Conservation (phyloP, 2,797 vertebrate species). For the Echeneis naucrates region DNA sequence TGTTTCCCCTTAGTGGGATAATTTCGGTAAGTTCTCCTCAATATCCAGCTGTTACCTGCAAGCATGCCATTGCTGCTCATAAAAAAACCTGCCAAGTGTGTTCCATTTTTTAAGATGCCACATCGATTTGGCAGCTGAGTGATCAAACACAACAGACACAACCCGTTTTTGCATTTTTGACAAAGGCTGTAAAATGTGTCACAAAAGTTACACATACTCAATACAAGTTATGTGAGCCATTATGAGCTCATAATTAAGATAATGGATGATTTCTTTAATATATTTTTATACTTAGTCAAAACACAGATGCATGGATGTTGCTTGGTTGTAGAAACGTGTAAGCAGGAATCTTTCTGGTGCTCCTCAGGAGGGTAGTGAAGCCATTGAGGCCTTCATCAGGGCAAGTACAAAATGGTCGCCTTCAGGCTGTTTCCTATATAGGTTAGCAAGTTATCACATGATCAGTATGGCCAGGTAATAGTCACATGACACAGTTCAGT, state of each 20-base stretch:
- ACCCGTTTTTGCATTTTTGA: not conserved
- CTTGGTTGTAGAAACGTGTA: no score
- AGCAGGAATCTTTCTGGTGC: no score
- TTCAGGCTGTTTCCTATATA: no score
- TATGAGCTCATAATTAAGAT: not conserved
- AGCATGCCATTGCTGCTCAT: not conserved
- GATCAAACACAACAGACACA: not conserved
- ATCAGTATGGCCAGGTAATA: no score
- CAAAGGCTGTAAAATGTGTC: not conserved
- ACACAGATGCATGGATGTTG: no score
- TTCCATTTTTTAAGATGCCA: not conserved
- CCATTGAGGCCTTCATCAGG: no score
- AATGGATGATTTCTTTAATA: constrained; percentile 15
- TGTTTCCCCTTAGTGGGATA: constrained; percentile 19
- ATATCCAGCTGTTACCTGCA: constrained; percentile 16
- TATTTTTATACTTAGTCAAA: no score
- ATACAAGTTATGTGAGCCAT: constrained; percentile 9
- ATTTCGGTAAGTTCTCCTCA: constrained; percentile 18
- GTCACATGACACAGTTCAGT: no score
- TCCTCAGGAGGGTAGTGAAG: no score
- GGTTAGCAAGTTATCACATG: no score
- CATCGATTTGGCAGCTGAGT: not conserved
- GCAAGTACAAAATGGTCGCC: no score
- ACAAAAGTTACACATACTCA: constrained; percentile 12
- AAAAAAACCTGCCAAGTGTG: not conserved